Percentiles rank a stretch among this genome's conserved stretches.
Evolutionary conservation across 2,888 invertebrate genomes (phyloP).

Genomic region (Acanthosepion esculentum): DNA sequence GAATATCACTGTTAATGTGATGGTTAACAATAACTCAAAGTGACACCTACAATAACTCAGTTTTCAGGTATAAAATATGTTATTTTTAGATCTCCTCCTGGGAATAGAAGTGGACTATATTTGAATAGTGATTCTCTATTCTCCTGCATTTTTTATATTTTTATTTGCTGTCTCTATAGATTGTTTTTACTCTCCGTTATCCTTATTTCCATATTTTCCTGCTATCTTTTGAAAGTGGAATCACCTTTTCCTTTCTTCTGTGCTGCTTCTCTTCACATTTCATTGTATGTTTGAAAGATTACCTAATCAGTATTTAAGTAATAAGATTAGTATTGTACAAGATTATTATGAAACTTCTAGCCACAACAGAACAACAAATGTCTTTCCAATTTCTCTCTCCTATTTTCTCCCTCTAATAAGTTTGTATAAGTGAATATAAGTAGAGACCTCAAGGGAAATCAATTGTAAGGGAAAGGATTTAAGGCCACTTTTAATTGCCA

Average conservation of each 20-base stretch:
- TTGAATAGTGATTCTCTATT: background rate
- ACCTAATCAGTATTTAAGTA: constrained; percentile 10
- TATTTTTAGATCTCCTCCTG: background rate
- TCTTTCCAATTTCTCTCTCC: background rate
- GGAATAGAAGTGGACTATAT: background rate
- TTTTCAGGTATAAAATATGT: background rate
- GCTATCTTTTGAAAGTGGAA: background rate
- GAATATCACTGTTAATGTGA: background rate
- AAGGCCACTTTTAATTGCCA: constrained; percentile 33
- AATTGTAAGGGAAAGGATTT: background rate
- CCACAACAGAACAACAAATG: background rate
- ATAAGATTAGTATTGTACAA: constrained; percentile 33
- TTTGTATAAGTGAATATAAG: background rate
- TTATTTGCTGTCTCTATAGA: background rate
- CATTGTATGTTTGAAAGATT: background rate
- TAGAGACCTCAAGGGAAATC: constrained; percentile 21
- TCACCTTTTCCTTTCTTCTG: background rate
- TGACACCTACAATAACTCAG: background rate
- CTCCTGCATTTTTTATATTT: background rate
- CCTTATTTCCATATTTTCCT: background rate
- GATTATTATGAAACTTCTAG: background rate
- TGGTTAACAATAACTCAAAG: background rate
- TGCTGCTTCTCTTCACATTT: too few relatives aligned
- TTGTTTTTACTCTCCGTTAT: background rate
- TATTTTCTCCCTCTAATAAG: background rate